Conservation (phyloP, 2,888 invertebrate genomes). For the Beris morrisii region DNA sequence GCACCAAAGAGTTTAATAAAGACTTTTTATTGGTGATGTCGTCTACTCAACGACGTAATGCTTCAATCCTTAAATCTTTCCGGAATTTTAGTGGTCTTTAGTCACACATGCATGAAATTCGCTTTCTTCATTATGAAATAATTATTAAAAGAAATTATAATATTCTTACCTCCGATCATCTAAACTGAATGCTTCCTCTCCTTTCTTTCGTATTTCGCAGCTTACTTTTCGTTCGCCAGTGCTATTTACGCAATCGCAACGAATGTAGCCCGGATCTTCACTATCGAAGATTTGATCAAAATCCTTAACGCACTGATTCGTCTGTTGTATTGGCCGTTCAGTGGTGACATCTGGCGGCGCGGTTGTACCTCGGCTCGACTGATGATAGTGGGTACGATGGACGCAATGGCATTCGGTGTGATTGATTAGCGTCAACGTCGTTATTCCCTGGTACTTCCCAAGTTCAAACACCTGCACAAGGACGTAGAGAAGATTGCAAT, state of each 20-base stretch:
- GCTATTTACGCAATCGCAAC: constrained; percentile 16
- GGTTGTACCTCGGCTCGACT: not conserved
- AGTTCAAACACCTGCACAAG: constrained; percentile 40
- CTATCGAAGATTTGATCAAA: constrained; percentile 13
- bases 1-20: too few species aligned
- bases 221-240: constrained; percentile 47
- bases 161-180: constrained; percentile 63
- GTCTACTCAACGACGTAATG: too few species aligned
- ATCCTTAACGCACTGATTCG: constrained; percentile 12
- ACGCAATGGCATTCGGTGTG: constrained; percentile 54
- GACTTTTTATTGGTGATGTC: too few species aligned
- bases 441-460: constrained; percentile 37
- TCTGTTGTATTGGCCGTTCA: constrained; percentile 8
- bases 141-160: not conserved
- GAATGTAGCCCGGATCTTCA: constrained; percentile 11
- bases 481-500: not conserved
- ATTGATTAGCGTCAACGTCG: constrained; percentile 44
- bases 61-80: too few species aligned
- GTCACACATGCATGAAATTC: too few species aligned
- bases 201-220: constrained; percentile 65
- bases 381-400: constrained; percentile 36
- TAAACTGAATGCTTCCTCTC: constrained; percentile 65
- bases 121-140: too few species aligned
- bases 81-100: too few species aligned
- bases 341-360: not conserved